Conservation (phyloP, 2,888 invertebrate species). For the Leptura quadrifasciata region DNA sequence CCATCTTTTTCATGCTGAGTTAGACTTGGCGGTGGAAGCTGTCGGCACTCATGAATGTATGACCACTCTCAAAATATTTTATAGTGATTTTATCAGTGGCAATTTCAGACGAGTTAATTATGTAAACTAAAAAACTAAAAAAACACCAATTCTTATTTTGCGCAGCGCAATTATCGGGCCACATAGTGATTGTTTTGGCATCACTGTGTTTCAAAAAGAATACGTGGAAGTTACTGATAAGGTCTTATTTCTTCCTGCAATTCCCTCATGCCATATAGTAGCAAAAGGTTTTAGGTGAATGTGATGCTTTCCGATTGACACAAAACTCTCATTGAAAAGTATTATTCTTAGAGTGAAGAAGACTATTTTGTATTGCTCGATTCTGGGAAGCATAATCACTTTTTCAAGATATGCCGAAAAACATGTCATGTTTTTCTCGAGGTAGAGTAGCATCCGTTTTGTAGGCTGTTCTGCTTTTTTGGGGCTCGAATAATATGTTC, state of each 20-base stretch:
- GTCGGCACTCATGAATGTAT: too few species aligned
- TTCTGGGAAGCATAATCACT: not conserved
- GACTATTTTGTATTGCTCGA: not conserved
- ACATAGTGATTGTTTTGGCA: not conserved
- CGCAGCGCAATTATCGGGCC: not conserved
- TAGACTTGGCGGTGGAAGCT: too few species aligned
- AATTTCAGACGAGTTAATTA: not conserved
- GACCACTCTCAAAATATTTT: too few species aligned
- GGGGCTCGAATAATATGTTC: too few species aligned
- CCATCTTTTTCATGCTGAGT: too few species aligned
- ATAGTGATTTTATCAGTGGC: too few species aligned
- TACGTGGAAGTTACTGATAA: not conserved
- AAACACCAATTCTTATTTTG: constrained; percentile 11
- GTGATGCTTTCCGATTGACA: not conserved
- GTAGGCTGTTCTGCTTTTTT: too few species aligned
- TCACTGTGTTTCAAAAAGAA: constrained; percentile 2
- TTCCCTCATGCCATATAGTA: not conserved
- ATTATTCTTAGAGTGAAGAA: constrained; percentile 6
- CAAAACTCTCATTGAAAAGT: not conserved
- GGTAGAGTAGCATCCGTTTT: too few species aligned
- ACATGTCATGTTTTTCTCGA: not conserved
- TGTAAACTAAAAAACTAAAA: not conserved
- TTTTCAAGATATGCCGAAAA: not conserved
- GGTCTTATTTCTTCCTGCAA: not conserved
- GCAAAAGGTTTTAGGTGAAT: constrained; percentile 2